Base-by-base conservation (phyloP, 1,140 invertebrate species). In the Zophobas morio region DNA sequence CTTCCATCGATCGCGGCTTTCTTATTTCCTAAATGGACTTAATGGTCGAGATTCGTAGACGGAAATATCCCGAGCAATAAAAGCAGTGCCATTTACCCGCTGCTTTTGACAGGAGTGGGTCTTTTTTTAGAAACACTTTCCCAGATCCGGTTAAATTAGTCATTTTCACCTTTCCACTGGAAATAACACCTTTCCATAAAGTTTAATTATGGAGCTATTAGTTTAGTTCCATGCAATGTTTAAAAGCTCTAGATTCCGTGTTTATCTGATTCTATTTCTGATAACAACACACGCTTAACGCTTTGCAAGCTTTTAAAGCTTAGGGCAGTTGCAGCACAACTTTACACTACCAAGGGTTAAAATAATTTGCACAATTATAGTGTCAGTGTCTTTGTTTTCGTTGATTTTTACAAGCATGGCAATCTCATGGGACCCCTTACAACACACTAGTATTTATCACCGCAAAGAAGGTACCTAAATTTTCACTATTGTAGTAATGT, bases 361-460 rank as follows among this genome's bases (percentile, higher is more conserved):
- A 39, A 66, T 66, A 66, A 47, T 40, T 32, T 32, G 33, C 60
- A 66, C 60, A 66, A 66, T 66, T 66, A 66, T 32, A 66, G 40
- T 20, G 40, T 42, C 20, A 6, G 4, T 2, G 2, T n/a, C n/a
- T 20, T 66, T 37, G 20, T 75, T 75, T 49, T 63, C 34, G 2
- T 40, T 8, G 3, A 46, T 75, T 75, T 63, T 57, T 57, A 40
- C 42, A 39, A 56, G 34, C n/a, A 79, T 80, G 60, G 78, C 77
- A 77, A 66, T 71, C 34, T 86, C 84, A 35, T 85, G 88, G 46
- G 90, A 92, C 86, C 91, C 91, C 66, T 83, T 92, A 72, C 87
- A 91, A 77, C 90, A 92, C 78, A 92, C 91, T 36, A 92, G 90
- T 84, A 91, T 92, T 83, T 92, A 92, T 85, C 89, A 91, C 77